Evolutionary conservation across 2,113 vertebrate genomes (phyloP).

Genomic region (Calidris pygmaea): DNA sequence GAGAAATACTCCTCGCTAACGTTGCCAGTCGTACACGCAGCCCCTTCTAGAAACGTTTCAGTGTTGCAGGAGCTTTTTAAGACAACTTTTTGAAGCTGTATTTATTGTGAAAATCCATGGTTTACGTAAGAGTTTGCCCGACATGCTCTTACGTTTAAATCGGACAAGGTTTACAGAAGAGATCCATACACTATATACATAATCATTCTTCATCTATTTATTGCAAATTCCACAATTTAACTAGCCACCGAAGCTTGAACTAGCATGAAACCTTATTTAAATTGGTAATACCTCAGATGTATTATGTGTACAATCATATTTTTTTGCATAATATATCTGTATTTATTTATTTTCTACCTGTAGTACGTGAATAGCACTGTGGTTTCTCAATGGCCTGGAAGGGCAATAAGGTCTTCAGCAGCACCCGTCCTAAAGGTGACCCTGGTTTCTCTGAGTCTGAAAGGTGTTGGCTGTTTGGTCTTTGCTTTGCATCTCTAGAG

Average conservation of each 20-base stretch:
- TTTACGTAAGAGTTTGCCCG: slow-evolving; percentile 26
- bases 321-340: slow-evolving; percentile 81
- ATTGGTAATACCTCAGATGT: slow-evolving; percentile 81
- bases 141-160: slow-evolving; percentile 21
- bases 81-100: slow-evolving; percentile 62
- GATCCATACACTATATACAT: slow-evolving; percentile 53
- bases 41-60: slow-evolving; percentile 50
- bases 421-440: not conserved
- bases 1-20: slow-evolving; percentile 42
- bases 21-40: slow-evolving; percentile 46
- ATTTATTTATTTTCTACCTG: slow-evolving; percentile 88
- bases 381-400: slow-evolving; percentile 68
- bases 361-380: slow-evolving; percentile 76
- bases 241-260: slow-evolving; percentile 72
- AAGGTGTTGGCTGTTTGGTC: not conserved
- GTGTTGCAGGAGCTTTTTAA: slow-evolving; percentile 58
- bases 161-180: slow-evolving; percentile 60
- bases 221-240: slow-evolving; percentile 69
- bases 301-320: slow-evolving; percentile 80
- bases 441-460: not conserved
- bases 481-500: not conserved
- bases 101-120: slow-evolving; percentile 68
- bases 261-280: slow-evolving; percentile 76
- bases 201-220: slow-evolving; percentile 71
- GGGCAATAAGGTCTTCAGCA: slow-evolving; percentile 61